phyloP scores from a whole-genome alignment of 1,140 invertebrate species.

The Uloborus diversus region DNA sequence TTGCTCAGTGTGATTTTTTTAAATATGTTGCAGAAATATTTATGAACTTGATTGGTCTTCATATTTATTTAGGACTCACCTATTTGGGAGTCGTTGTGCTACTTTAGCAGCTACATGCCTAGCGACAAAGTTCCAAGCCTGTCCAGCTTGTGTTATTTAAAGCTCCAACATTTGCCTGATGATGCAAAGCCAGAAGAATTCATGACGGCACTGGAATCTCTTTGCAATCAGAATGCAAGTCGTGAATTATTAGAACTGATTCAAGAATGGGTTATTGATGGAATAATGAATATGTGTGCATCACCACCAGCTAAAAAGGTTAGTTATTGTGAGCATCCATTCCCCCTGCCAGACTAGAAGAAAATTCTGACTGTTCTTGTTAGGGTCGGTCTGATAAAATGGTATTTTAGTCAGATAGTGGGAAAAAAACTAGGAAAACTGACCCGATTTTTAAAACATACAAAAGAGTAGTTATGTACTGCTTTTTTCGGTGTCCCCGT shows the following conservation, averaged over 20 bases:
- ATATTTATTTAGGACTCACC: neutral
- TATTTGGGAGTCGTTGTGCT: conserved; percentile 2
- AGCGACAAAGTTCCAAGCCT: neutral
- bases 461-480: too few relatives aligned
- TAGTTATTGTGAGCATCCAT: neutral
- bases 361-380: too few relatives aligned
- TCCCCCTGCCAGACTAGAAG: too few relatives aligned
- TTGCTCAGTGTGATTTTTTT: too few relatives aligned
- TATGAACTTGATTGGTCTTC: neutral
- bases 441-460: too few relatives aligned
- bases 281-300: neutral
- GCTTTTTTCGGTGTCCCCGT: too few relatives aligned
- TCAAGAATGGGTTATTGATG: neutral
- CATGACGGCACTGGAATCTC: conserved; percentile 1
- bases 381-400: too few relatives aligned
- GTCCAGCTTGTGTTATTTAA: neutral
- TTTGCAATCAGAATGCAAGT: conserved; percentile 5
- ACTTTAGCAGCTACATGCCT: conserved; percentile 18
- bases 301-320: conserved; percentile 7
- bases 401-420: too few relatives aligned
- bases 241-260: neutral
- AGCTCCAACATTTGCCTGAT: neutral
- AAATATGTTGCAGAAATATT: too few relatives aligned
- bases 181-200: neutral
- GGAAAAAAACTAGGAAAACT: too few relatives aligned